A percentile compares a stretch with the other conserved stretches of the same genome.
phyloP scores from a whole-genome alignment of 2,797 vertebrate species.

The Anabas testudineus region DNA sequence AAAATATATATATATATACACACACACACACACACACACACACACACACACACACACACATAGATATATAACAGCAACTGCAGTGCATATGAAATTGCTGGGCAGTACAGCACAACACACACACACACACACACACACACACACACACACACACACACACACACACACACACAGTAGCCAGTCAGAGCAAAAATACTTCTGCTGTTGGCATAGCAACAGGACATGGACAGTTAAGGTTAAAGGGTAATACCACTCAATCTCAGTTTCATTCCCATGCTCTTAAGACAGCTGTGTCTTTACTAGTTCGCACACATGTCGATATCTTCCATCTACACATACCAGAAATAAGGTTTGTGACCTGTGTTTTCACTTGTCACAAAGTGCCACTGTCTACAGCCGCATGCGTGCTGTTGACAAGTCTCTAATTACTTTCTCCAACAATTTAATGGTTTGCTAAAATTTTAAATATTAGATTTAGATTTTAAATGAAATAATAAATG shows the following conservation, averaged over 20 bases:
- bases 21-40: no score
- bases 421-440: neutral
- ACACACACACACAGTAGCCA: conserved; percentile 4
- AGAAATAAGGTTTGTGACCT: neutral
- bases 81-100: conserved; percentile 20
- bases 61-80: no score
- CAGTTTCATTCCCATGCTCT: conserved; percentile 24
- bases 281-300: conserved; percentile 39
- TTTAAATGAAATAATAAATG: neutral
- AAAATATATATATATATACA: no score
- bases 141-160: conserved; percentile 13
- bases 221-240: conserved; percentile 52
- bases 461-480: neutral
- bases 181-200: conserved; percentile 21
- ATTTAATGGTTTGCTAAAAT: neutral
- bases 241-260: conserved; percentile 65
- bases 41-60: no score
- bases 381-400: neutral
- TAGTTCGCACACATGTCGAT: conserved; percentile 4
- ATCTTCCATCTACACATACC: neutral
- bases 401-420: neutral
- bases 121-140: conserved; percentile 13
- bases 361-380: neutral
- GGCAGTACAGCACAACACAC: neutral
- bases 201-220: conserved; percentile 70